Evolutionary conservation across 1,140 invertebrate species (phyloP), one percentile per base, ranked within the genome.

Genomic region (Drosophila pseudoobscura): DNA sequence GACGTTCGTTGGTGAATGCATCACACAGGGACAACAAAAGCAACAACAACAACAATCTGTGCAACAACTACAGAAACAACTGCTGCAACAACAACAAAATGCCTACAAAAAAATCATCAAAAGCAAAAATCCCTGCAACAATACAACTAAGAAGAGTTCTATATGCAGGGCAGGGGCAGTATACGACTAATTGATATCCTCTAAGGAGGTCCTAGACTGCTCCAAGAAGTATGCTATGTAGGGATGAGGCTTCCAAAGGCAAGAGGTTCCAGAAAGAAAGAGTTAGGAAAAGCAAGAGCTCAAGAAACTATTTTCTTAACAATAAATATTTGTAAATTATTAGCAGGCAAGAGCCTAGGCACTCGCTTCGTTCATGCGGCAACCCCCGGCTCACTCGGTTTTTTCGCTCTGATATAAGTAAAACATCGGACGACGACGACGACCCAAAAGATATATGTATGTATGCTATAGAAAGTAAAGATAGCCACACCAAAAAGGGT

Each of bases 1-100:
- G 78, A 65, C 66, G 35, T 39, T 39, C 46, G 84, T 78, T 87
- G 78, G 35, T 13, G 80, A 74, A 58, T 82, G 80, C 80, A 84
- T 79, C 82, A 85, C 82, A 85, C 69, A 51, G 51, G 62, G 54
- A 41, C 47, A 51, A 54, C 58, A 76, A 75, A 49, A 71, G 62
- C 20, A 74, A 60, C 15, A 51, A 44, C 20, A 74, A 60, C 15
- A 51, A 44, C 58, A 39, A 11, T 39, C 35, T 39, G 35, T 54
- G 54, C 45, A 52, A 64, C 54, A 31, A 51, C 8, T 45, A 66
- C 50, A 50, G 44, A 41, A 35, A 54, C 56, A 58, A 9, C 60
- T 72, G 63, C 54, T 56, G 65, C 65, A 77, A 63, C 55, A 77
- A 63, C 55, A 75, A 50, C 61, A 63, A 51, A 45, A 49, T 17